Base-by-base conservation (phyloP, 1,140 invertebrate species). In the Cyphomyrmex costatus region DNA sequence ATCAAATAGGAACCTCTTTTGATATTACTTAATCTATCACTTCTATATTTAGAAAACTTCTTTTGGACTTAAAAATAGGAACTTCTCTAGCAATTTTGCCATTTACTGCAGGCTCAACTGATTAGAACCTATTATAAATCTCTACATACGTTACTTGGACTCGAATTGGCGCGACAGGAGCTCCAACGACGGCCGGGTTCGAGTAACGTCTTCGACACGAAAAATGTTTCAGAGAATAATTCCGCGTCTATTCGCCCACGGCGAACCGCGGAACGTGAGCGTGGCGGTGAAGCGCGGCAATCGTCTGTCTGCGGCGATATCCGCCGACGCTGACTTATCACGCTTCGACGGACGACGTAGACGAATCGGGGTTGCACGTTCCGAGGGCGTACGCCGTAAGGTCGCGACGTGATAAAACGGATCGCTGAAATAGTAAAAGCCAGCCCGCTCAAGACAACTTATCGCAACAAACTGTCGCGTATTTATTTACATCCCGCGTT, bases 271-370 rank as follows among this genome's bases (percentile, higher is more conserved):
- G 7, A 79, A 79, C 77, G 77, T 53, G 73, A 76, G 53, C 53
- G 73, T 27, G 56, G 49, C 46, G 30, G 46, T 53, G 30, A 33
- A 33, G 60, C 42, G 61, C 61, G 46, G 76, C 76, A 79, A 79
- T 79, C 77, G 77, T 80, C 63, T 80, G 63, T 80, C 49, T 70
- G 65, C 78, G 30, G 73, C 73, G 86, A 90, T 86, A 86, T 89
- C 89, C 85, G 79, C 85, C 84, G 85, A 56, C 49, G 51, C 58
- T 80, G 89, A 90, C 87, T 88, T 89, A 89, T 89, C 88, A 58
- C 63, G 70, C 24, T 86, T 56, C 63, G 63, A 77, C 58, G 85
- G 79, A 74, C 77, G 86, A 76, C 86, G 86, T 60, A 66, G 71
- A 90, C 77, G 84, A 83, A 80, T 85, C 60, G 78, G 58, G 27